Base-by-base conservation (phyloP, 64 coral and sea anemone genomes). In the Anthopleura sola region DNA sequence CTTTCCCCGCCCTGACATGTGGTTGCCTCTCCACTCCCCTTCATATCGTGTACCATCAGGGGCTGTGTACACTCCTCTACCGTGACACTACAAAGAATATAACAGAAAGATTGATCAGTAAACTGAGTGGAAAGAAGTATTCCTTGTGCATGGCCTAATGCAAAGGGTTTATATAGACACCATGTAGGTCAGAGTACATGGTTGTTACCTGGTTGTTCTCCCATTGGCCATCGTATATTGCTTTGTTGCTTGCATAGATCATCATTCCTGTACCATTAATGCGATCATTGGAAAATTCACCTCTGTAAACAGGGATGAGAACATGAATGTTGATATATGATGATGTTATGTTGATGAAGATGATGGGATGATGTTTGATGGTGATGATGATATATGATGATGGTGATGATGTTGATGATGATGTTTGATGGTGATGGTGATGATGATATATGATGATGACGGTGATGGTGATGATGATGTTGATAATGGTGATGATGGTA, bases 271-370 rank as follows among this genome's bases (percentile, higher is more conserved):
- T 56, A 2, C 97, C 97, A 80, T 84, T 86, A 17, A 92, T 87
- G 36, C 91, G 90, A 60, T 99, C 97, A 86, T 99, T 99, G n/a
- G 76, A 49, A 81, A 99, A 94, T 19, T 92, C 87, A 20, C 97
- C 97, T 62, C 97, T 99, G 68, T 7, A 78, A 16, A 81, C 8
- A 24, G 47, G 18, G 55, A 18, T 66, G 60, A 23, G 9, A 44
- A 44, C 9, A 62, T 53, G 50, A 62, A 62, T 62, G 58, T 24
- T n/a, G 24, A n/a, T 62, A 26, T 26, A 62, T 62, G 58, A 62
- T 21, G 19, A 62, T 53, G 24, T 62, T 1, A 62, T 62, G 58
- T 11, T 62, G 24, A n/a, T n/a, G 13, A 62, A n/a, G 58, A 62
- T 26, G 58, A 62, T 62, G 19, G 10, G 24, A 53, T 53, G 13